A percentile compares a stretch with the other conserved stretches of the same genome.
phyloP scores from a whole-genome alignment of 23 tunicate species.

The Trididemnum miniatum region DNA sequence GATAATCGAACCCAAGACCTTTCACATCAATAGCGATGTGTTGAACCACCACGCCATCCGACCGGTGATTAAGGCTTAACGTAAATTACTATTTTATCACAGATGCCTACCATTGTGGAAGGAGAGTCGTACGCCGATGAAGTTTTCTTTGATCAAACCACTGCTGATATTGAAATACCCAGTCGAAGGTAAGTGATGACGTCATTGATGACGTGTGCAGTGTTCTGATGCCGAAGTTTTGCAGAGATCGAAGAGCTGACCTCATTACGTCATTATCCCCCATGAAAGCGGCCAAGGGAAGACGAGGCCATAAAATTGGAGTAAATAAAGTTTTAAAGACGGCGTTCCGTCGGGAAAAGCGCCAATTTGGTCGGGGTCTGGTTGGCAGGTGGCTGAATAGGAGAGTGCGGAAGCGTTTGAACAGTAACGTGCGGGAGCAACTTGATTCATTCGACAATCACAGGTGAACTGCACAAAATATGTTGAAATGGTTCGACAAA shows the following conservation, averaged over 20 bases:
- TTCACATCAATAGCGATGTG: too few species aligned
- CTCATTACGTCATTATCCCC: conserved; percentile 9
- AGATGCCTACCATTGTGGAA: conserved; percentile 89
- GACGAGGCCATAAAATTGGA: conserved; percentile 66
- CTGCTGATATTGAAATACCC: conserved; percentile 43
- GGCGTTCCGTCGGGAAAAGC: conserved; percentile 74
- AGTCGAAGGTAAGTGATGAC: conserved; percentile 36
- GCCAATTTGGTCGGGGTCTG: conserved; percentile 82
- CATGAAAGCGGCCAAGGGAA: conserved; percentile 19
- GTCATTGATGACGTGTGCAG: neutral
- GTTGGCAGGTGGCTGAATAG: conserved; percentile 87
- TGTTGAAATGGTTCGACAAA: too few species aligned
- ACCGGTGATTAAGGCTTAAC: too few species aligned
- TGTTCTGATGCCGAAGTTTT: neutral
- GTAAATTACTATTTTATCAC: too few species aligned
- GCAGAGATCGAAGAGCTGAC: conserved; percentile 32
- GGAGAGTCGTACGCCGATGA: conserved; percentile 84
- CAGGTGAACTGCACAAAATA: too few species aligned
- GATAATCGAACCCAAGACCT: too few species aligned
- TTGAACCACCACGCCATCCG: too few species aligned
- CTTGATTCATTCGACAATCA: conserved; percentile 84
- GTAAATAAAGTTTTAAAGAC: conserved; percentile 61
- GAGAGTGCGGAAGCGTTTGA: conserved; percentile 61
- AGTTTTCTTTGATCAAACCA: conserved; percentile 80
- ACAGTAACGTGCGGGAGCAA: conserved; percentile 68